phyloP scores from a whole-genome alignment of 1,140 invertebrate genomes.

The Drosophila biarmipes region DNA sequence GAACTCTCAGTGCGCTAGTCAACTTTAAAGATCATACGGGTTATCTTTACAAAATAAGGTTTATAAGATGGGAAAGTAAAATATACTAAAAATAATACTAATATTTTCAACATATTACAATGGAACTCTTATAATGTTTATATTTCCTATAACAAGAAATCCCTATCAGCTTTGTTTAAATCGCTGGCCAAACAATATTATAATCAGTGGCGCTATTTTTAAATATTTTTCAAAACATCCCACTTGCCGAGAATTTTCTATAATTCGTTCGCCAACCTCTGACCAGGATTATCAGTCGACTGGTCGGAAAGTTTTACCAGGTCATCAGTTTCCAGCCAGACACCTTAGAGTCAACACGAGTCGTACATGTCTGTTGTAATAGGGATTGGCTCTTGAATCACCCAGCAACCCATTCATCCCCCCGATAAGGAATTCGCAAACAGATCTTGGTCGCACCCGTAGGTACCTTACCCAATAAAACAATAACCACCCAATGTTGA shows the following conservation, averaged over 20 bases:
- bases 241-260: constrained; percentile 31
- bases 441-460: background rate
- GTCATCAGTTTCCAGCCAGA: constrained; percentile 52
- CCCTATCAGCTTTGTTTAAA: background rate
- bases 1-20: background rate
- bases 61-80: too few relatives aligned
- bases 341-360: constrained; percentile 21
- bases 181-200: constrained; percentile 8
- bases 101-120: too few relatives aligned
- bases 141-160: too few relatives aligned
- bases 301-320: constrained; percentile 44
- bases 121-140: too few relatives aligned
- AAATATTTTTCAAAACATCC: constrained; percentile 46
- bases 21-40: background rate
- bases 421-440: constrained; percentile 5
- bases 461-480: constrained; percentile 5
- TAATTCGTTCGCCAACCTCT: constrained; percentile 37
- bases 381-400: constrained; percentile 36
- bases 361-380: constrained; percentile 48
- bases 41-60: too few relatives aligned
- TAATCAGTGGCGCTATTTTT: constrained; percentile 43
- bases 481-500: background rate
- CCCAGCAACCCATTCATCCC: constrained; percentile 40
- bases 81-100: too few relatives aligned
- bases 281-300: constrained; percentile 30